Conservation (phyloP, 2,888 invertebrate species). For the Philereme transversata region DNA sequence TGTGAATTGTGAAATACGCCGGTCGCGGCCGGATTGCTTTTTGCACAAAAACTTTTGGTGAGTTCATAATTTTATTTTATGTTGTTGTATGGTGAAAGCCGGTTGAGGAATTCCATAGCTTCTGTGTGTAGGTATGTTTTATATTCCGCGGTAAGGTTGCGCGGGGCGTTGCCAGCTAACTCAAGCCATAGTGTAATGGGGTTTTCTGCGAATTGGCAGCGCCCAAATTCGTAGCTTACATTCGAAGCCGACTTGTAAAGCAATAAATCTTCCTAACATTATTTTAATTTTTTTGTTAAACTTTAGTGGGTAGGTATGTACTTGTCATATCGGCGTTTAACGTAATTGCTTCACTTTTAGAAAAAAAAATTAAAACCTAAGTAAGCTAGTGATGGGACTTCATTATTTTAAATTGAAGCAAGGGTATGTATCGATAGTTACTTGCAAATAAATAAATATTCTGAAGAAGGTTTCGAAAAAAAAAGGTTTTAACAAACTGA, state of each 20-base stretch:
- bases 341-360: too few relatives aligned
- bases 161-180: slow-evolving; percentile 55
- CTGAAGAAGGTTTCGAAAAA: too few relatives aligned
- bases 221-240: slow-evolving; percentile 59
- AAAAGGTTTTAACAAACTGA: too few relatives aligned
- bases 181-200: slow-evolving; percentile 55
- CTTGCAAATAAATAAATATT: too few relatives aligned
- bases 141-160: slow-evolving; percentile 33
- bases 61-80: slow-evolving; percentile 49
- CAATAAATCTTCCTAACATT: slow-evolving; percentile 4
- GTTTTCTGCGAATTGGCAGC: slow-evolving; percentile 69
- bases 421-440: too few relatives aligned
- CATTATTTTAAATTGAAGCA: too few relatives aligned
- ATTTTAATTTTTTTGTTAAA: slow-evolving; percentile 13
- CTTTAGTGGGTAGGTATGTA: too few relatives aligned
- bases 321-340: too few relatives aligned
- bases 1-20: slow-evolving; percentile 83
- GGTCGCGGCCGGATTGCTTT: slow-evolving; percentile 76
- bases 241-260: slow-evolving; percentile 24
- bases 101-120: slow-evolving; percentile 27
- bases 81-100: slow-evolving; percentile 21
- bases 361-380: background rate
- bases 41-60: slow-evolving; percentile 80
- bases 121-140: slow-evolving; percentile 43
- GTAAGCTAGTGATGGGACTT: too few relatives aligned